phyloP scores from a whole-genome alignment of 2,797 vertebrate genomes.

The Vireo griseus region DNA sequence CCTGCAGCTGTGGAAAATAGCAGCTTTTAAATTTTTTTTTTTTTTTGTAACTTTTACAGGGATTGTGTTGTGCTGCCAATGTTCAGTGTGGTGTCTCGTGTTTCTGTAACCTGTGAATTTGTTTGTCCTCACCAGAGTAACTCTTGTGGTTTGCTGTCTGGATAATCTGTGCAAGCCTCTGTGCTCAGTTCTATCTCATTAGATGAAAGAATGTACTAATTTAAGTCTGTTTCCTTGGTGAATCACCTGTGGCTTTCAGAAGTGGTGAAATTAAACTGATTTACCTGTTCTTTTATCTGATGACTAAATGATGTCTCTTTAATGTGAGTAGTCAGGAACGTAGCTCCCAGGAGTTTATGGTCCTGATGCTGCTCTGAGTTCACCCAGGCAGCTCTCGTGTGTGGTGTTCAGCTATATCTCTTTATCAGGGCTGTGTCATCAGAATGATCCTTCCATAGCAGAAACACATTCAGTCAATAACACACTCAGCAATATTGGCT shows the following conservation, averaged over 20 bases:
- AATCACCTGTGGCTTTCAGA: slow-evolving; percentile 39
- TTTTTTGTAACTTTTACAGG: background rate
- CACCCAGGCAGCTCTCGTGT: background rate
- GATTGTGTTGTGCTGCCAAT: background rate
- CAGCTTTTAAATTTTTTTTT: background rate
- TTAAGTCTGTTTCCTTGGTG: slow-evolving; percentile 39
- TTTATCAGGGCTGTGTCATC: background rate
- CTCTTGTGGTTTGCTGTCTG: background rate
- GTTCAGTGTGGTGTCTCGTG: background rate
- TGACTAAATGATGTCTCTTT: background rate
- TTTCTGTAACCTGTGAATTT: slow-evolving; percentile 18
- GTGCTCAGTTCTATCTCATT: background rate
- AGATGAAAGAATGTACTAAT: background rate
- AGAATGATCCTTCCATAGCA: background rate
- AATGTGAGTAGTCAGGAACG: background rate
- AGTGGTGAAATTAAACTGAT: background rate
- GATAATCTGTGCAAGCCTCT: background rate
- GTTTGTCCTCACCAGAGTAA: slow-evolving; percentile 33
- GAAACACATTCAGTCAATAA: background rate
- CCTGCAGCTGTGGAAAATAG: background rate
- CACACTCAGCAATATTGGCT: background rate
- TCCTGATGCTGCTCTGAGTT: background rate
- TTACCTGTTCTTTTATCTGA: slow-evolving; percentile 13
- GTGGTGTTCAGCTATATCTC: background rate
- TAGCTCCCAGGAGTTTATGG: background rate